Percentiles rank a stretch among this genome's conserved stretches.
Conservation (phyloP, 1,140 invertebrate genomes). For the Anthonomus grandis region DNA sequence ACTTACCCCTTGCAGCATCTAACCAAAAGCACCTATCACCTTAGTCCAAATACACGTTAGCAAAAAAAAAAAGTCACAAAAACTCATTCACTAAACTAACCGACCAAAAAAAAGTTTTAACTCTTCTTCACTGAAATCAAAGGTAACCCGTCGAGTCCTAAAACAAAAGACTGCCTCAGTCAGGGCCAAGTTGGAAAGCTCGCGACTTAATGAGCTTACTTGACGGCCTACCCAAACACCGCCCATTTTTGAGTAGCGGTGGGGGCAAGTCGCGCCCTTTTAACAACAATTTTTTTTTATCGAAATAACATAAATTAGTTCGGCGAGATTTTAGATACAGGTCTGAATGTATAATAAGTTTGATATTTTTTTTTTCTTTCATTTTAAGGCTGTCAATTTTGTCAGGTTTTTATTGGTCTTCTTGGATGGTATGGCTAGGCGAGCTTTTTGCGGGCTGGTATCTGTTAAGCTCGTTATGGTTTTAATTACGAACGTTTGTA, state of each 20-base stretch:
- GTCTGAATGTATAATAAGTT: constrained; percentile 30
- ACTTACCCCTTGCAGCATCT: no score
- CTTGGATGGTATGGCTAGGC: background rate
- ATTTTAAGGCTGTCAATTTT: constrained; percentile 25
- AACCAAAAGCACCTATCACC: no score
- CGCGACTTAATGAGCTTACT: no score
- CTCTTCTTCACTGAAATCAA: no score
- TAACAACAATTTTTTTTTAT: constrained; percentile 39
- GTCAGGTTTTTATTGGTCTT: constrained; percentile 12
- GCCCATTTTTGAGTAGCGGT: constrained; percentile 27
- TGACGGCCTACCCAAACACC: no score
- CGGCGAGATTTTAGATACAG: constrained; percentile 38
- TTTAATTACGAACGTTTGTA: constrained; percentile 14
- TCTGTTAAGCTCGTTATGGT: constrained; percentile 19
- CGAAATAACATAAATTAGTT: constrained; percentile 43
- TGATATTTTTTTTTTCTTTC: constrained; percentile 27
- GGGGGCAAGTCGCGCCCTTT: constrained; percentile 25
- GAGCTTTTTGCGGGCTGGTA: background rate
- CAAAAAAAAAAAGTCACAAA: no score
- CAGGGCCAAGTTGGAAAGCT: no score
- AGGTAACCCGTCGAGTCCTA: no score
- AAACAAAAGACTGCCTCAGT: no score
- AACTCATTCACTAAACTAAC: no score
- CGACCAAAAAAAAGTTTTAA: no score
- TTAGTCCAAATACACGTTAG: no score